A percentile compares a stretch with the other conserved stretches of the same genome.
Conservation (phyloP, 2,888 invertebrate genomes). For the Hoplodrina blanda region DNA sequence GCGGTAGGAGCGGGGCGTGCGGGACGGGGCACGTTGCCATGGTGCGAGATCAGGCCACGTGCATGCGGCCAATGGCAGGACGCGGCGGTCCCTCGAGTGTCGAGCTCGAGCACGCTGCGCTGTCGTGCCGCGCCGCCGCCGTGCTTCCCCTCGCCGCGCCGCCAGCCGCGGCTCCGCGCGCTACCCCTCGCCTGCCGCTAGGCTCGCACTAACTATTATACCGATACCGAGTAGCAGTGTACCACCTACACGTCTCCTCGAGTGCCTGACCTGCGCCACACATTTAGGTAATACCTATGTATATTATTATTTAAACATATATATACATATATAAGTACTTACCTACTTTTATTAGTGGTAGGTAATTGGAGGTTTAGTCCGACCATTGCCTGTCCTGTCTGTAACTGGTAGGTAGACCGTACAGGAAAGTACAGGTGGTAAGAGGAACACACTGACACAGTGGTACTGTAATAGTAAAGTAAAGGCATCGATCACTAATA, state of each 20-base stretch:
- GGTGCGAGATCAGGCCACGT: slow-evolving; percentile 95
- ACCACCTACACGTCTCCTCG: not conserved
- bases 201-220: not conserved
- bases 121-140: slow-evolving; percentile 53
- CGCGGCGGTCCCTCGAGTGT: slow-evolving; percentile 57
- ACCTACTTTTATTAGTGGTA: too few relatives aligned
- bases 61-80: slow-evolving; percentile 91
- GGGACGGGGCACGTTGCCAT: slow-evolving; percentile 89
- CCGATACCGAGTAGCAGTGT: too few relatives aligned
- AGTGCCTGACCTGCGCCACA: not conserved
- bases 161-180: slow-evolving; percentile 8
- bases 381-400: not conserved
- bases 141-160: slow-evolving; percentile 34
- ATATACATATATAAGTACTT: not conserved
- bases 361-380: not conserved
- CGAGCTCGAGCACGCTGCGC: slow-evolving; percentile 63
- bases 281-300: too few relatives aligned
- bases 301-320: too few relatives aligned
- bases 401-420: not conserved
- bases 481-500: too few relatives aligned
- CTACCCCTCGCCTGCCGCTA: slow-evolving; percentile 13
- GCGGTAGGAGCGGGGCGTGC: slow-evolving; percentile 64
- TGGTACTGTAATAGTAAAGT: too few relatives aligned
- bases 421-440: too few relatives aligned
- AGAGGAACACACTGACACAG: too few relatives aligned